A percentile compares a stretch with the other conserved stretches of the same genome.
These are phyloP conservation scores for Phalacrocorax carbo DNA, from an alignment of 2,113 vertebrate genomes.

Conservation along the genomic window DNA sequence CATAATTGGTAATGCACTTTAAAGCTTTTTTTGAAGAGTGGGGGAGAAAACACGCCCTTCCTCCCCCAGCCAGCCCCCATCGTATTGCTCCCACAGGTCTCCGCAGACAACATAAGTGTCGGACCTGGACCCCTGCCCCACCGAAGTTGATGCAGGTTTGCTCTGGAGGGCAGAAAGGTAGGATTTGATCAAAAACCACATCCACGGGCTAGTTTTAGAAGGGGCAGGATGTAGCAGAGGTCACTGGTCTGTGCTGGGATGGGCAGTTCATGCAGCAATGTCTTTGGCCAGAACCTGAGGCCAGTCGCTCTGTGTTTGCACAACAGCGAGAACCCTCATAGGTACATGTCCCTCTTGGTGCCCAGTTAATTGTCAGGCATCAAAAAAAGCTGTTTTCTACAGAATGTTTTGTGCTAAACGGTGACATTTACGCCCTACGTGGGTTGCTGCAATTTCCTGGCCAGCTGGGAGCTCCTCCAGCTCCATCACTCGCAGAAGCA, in stretches of 20 bases:
- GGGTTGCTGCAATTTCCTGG: background rate
- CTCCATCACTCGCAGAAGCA: slow-evolving; percentile 10
- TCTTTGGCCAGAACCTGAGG: background rate
- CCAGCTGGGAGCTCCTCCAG: background rate
- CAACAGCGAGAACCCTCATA: background rate
- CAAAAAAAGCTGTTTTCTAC: background rate
- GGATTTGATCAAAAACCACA: background rate
- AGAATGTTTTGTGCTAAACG: background rate
- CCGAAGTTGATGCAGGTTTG: background rate
- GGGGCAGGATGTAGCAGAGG: background rate
- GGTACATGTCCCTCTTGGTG: fast-evolving
- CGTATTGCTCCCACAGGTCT: background rate
- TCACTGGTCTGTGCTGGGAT: background rate
- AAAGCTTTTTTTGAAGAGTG: background rate
- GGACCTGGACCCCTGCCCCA: background rate
- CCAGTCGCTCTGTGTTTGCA: fast-evolving
- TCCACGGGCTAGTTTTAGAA: background rate
- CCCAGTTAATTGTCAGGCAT: background rate
- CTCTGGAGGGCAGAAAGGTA: background rate
- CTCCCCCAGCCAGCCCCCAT: background rate
- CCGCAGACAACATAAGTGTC: background rate
- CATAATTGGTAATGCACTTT: background rate
- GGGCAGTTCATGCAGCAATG: background rate
- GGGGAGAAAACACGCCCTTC: background rate
- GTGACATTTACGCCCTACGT: fast-evolving